Base-by-base conservation (phyloP, 1,140 invertebrate species). In the Brachionus calyciflorus region DNA sequence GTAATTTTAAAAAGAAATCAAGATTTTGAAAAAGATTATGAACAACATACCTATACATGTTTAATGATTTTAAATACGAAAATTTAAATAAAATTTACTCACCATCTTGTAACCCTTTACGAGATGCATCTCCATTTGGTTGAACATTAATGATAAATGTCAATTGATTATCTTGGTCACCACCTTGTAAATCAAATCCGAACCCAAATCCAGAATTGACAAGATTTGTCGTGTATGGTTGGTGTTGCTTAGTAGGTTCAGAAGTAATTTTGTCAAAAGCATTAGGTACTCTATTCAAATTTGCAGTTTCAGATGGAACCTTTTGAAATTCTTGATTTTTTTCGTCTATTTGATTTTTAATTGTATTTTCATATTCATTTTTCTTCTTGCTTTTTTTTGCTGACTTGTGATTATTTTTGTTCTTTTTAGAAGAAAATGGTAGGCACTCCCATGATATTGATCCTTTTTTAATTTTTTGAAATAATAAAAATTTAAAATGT, bases 71-170 rank as follows among this genome's bases (percentile, higher is more conserved):
- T n/a, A n/a, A n/a, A n/a, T n/a, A n/a, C n/a, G n/a, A n/a, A n/a
- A n/a, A 57, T 12, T 28, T 33, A 57, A 57, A 30, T 60, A 63
- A 41, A 63, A 63, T 46, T 57, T 57, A 3, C 28, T 3, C 30
- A 73, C 69, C 69, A 14, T 73, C 30, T 51, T 51, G 26, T 24
- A 73, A 55, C 51, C 69, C 69, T 41, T 73, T 73, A 2, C 46
- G 21, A 7, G 69, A 44, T 4, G 69, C 69, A 73, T 73, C 46
- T 19, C 69, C 69, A 73, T 73, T 73, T 51, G 28, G 44, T 14
- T 73, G 46, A 37, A 73, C 69, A 73, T 73, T 73, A 4, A 30
- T 21, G 19, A 73, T 73, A 24, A 51, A 73, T 37, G 69, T 73
- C 12, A 73, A 26, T 55, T 73, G 69, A 73, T 73, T 73, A 40